These are phyloP conservation scores for Etheostoma spectabile DNA, from an alignment of 2,113 vertebrate genomes.

Conservation along the genomic window DNA sequence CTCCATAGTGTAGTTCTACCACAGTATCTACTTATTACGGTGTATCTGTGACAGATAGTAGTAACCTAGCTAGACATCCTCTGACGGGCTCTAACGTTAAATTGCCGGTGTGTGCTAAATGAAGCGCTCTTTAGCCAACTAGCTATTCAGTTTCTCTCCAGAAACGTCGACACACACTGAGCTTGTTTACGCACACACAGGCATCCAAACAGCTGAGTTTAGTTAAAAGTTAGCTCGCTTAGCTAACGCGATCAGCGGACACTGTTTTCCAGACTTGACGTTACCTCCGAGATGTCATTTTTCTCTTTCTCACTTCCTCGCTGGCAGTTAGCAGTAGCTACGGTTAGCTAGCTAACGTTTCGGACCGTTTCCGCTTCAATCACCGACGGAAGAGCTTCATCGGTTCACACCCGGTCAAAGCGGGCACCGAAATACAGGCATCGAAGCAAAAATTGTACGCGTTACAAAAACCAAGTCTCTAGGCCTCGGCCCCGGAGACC, in stretches of 20 bases:
- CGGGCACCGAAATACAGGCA: constrained; percentile 66
- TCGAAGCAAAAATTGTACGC: constrained; percentile 35
- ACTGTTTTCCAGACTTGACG: constrained; percentile 57
- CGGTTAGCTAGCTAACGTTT: constrained; percentile 62
- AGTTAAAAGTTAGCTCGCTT: constrained; percentile 34
- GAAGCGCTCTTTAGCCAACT: constrained; percentile 23
- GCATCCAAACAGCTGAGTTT: constrained; percentile 10
- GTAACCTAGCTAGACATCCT: constrained; percentile 21
- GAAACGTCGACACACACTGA: not conserved
- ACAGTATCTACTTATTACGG: rapidly evolving
- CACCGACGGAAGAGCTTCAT: constrained; percentile 75
- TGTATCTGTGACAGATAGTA: not conserved
- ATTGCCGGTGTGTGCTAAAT: constrained; percentile 58
- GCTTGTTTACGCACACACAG: constrained; percentile 1
- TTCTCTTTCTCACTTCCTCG: constrained; percentile 76
- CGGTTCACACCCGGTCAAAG: constrained; percentile 67
- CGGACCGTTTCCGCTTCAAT: constrained; percentile 57
- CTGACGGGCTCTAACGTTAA: constrained; percentile 11
- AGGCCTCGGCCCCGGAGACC: constrained; percentile 83
- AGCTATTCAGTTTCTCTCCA: constrained; percentile 27
- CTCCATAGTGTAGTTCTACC: too few species aligned
- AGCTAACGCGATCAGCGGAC: constrained; percentile 43
- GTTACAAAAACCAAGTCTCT: constrained; percentile 64
- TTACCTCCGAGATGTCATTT: constrained; percentile 97
- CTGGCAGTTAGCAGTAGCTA: constrained; percentile 73